These are phyloP conservation scores for Acleris emargana DNA, from an alignment of 2,888 invertebrate genomes.

Conservation along the genomic window DNA sequence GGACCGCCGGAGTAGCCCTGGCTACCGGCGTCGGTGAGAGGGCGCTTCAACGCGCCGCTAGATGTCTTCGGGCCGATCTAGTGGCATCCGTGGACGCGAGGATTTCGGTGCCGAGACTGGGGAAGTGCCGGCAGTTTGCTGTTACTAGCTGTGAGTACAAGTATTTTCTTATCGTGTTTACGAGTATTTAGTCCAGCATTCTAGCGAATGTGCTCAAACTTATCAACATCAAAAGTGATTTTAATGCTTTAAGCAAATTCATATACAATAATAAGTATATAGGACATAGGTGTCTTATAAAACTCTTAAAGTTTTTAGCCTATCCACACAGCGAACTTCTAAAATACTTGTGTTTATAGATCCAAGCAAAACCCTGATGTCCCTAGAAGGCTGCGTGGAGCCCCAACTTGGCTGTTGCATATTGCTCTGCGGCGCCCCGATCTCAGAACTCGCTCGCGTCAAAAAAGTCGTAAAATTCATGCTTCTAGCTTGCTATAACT, in stretches of 20 bases:
- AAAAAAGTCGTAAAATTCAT: conserved; percentile 93
- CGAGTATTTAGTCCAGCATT: too few relatives aligned
- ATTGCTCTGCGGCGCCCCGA: conserved; percentile 89
- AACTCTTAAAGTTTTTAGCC: too few relatives aligned
- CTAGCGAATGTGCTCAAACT: too few relatives aligned
- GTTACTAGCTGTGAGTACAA: conserved; percentile 80
- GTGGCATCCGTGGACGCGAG: conserved; percentile 95
- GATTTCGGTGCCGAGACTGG: conserved; percentile 91
- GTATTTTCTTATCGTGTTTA: too few relatives aligned
- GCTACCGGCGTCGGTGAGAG: conserved; percentile 90
- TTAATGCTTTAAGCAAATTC: too few relatives aligned
- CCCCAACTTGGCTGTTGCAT: conserved; percentile 94
- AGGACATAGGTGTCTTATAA: too few relatives aligned
- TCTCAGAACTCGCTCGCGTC: conserved; percentile 89
- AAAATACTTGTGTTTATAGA: conserved; percentile 59
- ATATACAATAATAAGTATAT: too few relatives aligned
- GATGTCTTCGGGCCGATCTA: conserved; percentile 92
- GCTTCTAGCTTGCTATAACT: conserved; percentile 94
- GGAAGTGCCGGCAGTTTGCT: conserved; percentile 92
- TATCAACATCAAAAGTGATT: too few relatives aligned
- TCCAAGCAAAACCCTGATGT: conserved; percentile 93
- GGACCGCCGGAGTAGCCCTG: conserved; percentile 89
- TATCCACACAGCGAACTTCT: too few relatives aligned
- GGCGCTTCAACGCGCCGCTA: conserved; percentile 85
- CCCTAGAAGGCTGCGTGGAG: conserved; percentile 94